phyloP scores from a whole-genome alignment of 2,113 vertebrate species.

The Turdus rufiventris region DNA sequence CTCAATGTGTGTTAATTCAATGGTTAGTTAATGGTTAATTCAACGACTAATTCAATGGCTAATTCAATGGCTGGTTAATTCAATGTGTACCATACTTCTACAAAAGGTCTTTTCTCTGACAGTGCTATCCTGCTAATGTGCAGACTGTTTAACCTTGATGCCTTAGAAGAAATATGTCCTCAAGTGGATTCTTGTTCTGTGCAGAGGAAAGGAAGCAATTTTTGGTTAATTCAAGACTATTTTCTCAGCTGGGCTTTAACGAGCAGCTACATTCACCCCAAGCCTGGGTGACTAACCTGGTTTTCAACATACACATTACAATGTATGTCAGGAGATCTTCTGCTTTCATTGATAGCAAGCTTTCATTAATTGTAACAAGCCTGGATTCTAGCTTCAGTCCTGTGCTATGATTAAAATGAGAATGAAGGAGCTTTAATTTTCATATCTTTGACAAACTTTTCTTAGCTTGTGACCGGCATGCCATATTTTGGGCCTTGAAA shows the following conservation, averaged over 20 bases:
- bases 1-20: neutral
- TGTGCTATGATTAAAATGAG: conserved; percentile 53
- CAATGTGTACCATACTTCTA: neutral
- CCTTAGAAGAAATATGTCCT: neutral
- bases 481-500: conserved; percentile 31
- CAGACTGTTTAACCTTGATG: neutral
- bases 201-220: neutral
- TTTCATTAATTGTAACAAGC: neutral
- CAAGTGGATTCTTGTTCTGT: neutral
- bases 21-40: neutral
- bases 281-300: neutral
- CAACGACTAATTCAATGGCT: neutral
- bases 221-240: neutral
- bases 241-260: neutral
- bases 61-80: neutral
- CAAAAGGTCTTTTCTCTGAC: neutral
- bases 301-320: neutral
- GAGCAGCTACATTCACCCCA: neutral
- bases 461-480: conserved; percentile 46
- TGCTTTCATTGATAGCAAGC: neutral
- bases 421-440: conserved; percentile 48
- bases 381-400: neutral
- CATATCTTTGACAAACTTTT: conserved; percentile 37
- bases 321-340: neutral
- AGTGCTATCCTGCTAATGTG: neutral